Percentiles rank a stretch among this genome's conserved stretches.
Conservation (phyloP, 2,888 invertebrate species). For the Adela reaumurella region DNA sequence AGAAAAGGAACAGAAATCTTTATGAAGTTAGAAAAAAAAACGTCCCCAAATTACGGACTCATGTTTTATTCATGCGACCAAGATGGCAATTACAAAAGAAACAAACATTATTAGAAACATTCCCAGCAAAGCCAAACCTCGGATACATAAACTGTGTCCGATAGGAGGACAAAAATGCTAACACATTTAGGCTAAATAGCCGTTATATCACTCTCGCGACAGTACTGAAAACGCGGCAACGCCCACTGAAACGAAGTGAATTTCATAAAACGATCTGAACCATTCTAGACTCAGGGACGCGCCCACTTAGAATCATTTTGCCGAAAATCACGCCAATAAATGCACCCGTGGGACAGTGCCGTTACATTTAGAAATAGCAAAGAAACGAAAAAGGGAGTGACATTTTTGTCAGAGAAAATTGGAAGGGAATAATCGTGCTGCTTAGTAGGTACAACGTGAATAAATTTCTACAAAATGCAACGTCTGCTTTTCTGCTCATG, state of each 20-base stretch:
- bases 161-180: not conserved
- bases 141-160: not conserved
- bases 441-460: not conserved
- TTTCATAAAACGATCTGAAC: not conserved
- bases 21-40: not conserved
- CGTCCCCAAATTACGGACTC: not conserved
- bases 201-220: not conserved
- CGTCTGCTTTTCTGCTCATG: too few species aligned
- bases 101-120: not conserved
- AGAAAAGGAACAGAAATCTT: not conserved
- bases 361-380: not conserved
- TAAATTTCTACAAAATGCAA: not conserved
- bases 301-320: not conserved
- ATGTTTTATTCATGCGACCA: not conserved
- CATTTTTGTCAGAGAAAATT: not conserved
- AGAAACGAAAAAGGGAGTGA: not conserved
- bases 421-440: not conserved
- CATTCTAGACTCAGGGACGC: not conserved
- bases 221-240: not conserved
- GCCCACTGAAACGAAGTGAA: not conserved
- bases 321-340: too few species aligned
- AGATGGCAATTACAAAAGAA: not conserved
- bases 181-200: not conserved
- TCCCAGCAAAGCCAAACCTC: not conserved
- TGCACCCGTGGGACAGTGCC: not conserved